Percentiles rank a stretch among this genome's conserved stretches.
Evolutionary conservation across 2,888 invertebrate species (phyloP).

Genomic region (Euplagia quadripunctaria): DNA sequence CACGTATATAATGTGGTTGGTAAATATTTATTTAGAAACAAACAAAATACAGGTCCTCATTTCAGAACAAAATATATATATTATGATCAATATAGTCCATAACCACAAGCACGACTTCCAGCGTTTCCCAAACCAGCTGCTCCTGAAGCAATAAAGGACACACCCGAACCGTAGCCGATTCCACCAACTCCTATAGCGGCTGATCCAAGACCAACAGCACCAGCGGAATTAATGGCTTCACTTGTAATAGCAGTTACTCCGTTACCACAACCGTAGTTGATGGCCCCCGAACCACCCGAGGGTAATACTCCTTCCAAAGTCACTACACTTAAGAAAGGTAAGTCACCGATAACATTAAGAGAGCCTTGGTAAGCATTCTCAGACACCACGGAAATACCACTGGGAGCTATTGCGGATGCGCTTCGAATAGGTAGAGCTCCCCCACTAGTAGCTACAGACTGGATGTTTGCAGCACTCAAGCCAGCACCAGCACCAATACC

Average conservation of each 20-base stretch:
- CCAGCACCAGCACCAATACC: constrained; percentile 51
- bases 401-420: constrained; percentile 30
- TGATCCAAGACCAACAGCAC: background rate
- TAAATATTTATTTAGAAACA: no score
- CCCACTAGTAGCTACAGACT: constrained; percentile 49
- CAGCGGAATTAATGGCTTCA: background rate
- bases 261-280: constrained; percentile 54
- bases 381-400: constrained; percentile 54
- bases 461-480: constrained; percentile 52
- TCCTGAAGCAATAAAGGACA: no score
- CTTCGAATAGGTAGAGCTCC: constrained; percentile 20
- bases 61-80: no score
- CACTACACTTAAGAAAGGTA: constrained; percentile 60
- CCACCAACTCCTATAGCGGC: background rate
- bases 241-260: constrained; percentile 29
- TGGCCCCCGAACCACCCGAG: constrained; percentile 50
- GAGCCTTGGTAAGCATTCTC: constrained; percentile 58
- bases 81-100: no score
- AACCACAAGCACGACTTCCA: no score
- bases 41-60: no score
- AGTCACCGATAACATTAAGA: constrained; percentile 50
- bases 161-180: no score
- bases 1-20: no score
- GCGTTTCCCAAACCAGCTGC: no score
- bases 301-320: constrained; percentile 55